A percentile compares a stretch with the other conserved stretches of the same genome.
Evolutionary conservation across 2,888 invertebrate genomes (phyloP).

Genomic region (Drosophila sordidula): DNA sequence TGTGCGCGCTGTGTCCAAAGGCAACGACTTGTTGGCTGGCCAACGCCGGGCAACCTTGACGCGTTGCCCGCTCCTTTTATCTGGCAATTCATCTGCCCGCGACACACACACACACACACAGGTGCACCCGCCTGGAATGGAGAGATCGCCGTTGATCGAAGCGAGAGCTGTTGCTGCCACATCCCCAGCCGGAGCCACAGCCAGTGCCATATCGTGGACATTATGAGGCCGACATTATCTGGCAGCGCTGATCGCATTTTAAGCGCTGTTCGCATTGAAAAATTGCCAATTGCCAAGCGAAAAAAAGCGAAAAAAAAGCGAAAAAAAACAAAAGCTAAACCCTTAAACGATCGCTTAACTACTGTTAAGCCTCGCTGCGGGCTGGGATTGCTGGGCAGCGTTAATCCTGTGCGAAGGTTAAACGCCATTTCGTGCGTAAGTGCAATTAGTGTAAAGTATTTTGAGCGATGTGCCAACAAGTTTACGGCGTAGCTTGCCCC

Average conservation of each 20-base stretch:
- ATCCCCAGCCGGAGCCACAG: constrained; percentile 10
- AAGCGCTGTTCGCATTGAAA: constrained; percentile 71
- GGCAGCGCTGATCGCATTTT: constrained; percentile 64
- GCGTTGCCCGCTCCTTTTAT: constrained; percentile 55
- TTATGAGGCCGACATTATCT: constrained; percentile 71
- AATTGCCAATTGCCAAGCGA: constrained; percentile 64
- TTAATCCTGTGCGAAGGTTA: constrained; percentile 73
- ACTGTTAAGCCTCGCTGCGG: constrained; percentile 72
- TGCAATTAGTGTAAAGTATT: constrained; percentile 76
- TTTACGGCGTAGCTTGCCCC: not conserved
- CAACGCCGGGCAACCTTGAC: constrained; percentile 70
- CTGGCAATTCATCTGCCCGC: constrained; percentile 56
- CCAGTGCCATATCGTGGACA: constrained; percentile 60
- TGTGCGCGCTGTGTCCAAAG: constrained; percentile 39
- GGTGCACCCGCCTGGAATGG: constrained; percentile 40
- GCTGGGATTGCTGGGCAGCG: constrained; percentile 36
- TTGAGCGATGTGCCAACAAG: constrained; percentile 62
- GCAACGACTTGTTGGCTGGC: constrained; percentile 47
- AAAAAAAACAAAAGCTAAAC: constrained; percentile 49
- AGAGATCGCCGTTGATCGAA: constrained; percentile 28
- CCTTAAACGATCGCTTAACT: constrained; percentile 80
- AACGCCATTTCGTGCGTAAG: constrained; percentile 75
- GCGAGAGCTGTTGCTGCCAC: constrained; percentile 15
- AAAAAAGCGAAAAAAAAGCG: not conserved
- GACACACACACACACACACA: constrained; percentile 27